Conservation (phyloP, 2,797 vertebrate species). For the Hippopotamyrus pictus region DNA sequence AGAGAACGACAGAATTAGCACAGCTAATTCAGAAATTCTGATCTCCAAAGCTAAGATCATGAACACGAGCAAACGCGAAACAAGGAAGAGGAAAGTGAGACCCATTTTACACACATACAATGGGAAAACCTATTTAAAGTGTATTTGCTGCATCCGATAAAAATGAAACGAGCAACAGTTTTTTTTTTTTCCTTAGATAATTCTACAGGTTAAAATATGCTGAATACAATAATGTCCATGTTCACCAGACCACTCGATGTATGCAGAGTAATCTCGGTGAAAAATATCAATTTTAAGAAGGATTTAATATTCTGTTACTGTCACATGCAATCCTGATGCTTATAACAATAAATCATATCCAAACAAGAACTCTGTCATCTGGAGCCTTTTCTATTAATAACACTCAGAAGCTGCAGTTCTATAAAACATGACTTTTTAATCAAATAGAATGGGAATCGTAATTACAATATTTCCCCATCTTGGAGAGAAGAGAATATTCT, state of each 20-base stretch:
- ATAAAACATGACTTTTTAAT: constrained; percentile 37
- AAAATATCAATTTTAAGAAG: background rate
- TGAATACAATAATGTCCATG: background rate
- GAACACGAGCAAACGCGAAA: background rate
- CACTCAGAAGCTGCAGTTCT: constrained; percentile 25
- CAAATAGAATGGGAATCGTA: constrained; percentile 22
- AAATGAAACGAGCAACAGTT: background rate
- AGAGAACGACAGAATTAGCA: background rate
- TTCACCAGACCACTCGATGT: background rate
- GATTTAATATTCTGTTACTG: constrained; percentile 13
- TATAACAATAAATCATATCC: constrained; percentile 13
- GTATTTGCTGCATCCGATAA: background rate
- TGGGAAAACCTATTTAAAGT: background rate
- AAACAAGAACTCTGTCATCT: background rate
- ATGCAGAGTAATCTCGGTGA: background rate
- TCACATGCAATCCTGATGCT: constrained; percentile 4
- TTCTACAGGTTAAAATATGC: background rate
- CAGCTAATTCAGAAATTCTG: background rate
- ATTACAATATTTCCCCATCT: constrained; percentile 25
- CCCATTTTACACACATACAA: background rate
- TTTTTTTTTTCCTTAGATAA: background rate
- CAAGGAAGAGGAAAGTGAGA: background rate
- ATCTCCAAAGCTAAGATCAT: background rate
- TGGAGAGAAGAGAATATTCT: constrained; percentile 21
- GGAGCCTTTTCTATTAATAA: constrained; percentile 27